Percentiles rank a stretch among this genome's conserved stretches.
phyloP scores from a whole-genome alignment of 1,140 invertebrate species.

The Cydia strobilella region DNA sequence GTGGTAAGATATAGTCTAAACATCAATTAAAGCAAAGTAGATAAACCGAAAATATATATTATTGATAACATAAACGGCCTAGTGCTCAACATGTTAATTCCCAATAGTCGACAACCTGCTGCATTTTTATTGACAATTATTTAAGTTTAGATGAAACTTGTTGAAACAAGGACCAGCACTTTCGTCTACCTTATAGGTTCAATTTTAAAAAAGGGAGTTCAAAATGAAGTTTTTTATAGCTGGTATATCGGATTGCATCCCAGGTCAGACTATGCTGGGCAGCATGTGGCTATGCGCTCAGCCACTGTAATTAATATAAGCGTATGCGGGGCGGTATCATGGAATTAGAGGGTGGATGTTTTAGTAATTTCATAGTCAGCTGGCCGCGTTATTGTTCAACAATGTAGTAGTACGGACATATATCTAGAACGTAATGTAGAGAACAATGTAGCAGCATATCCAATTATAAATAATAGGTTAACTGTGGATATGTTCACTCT shows the following conservation, averaged over 20 bases:
- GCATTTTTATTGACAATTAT: too few species aligned
- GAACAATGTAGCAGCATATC: background rate
- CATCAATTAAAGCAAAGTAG: too few species aligned
- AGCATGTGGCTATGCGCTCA: background rate
- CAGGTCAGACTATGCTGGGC: background rate
- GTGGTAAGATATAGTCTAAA: too few species aligned
- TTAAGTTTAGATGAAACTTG: background rate
- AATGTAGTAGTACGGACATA: background rate
- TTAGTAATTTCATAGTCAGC: constrained; percentile 12
- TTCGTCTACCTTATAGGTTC: too few species aligned
- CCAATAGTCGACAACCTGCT: too few species aligned
- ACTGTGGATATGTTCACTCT: background rate
- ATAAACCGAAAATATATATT: too few species aligned
- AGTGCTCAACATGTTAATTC: too few species aligned
- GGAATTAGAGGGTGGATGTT: constrained; percentile 13
- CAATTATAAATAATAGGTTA: too few species aligned
- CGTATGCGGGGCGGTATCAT: background rate
- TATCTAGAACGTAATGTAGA: background rate
- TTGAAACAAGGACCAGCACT: background rate
- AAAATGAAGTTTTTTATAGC: too few species aligned
- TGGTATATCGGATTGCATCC: background rate
- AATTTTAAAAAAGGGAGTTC: too few species aligned
- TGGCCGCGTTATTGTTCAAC: constrained; percentile 5
- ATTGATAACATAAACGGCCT: too few species aligned
- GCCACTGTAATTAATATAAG: background rate